Conservation (phyloP, 2,888 invertebrate genomes). For the Scaptomyza reducta region DNA sequence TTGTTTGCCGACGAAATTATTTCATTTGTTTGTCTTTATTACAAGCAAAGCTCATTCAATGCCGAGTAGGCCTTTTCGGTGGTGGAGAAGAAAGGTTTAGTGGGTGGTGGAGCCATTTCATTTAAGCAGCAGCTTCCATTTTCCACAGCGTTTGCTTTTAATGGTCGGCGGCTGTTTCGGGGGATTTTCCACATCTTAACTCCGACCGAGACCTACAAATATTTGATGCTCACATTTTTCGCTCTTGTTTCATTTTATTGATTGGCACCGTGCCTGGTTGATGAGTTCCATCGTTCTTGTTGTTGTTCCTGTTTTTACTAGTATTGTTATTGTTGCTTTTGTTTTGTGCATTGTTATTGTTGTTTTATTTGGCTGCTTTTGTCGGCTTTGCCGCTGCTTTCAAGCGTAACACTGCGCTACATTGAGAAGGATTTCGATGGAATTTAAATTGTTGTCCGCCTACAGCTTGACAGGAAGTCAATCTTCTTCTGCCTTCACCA, state of each 20-base stretch:
- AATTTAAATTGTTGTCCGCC: conserved; percentile 58
- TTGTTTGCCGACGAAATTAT: conserved; percentile 80
- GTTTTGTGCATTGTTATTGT: conserved; percentile 25
- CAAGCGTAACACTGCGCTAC: conserved; percentile 52
- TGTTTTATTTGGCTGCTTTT: conserved; percentile 29
- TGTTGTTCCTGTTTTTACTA: conserved; percentile 2
- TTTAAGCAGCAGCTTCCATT: conserved; percentile 49
- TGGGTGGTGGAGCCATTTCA: conserved; percentile 28
- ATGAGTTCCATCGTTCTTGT: conserved; percentile 46
- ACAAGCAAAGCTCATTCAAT: conserved; percentile 72
- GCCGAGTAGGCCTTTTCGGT: conserved; percentile 38
- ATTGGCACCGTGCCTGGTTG: conserved; percentile 73
- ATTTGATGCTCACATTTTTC: conserved; percentile 73
- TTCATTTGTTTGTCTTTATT: conserved; percentile 81
- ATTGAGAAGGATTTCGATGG: conserved; percentile 66
- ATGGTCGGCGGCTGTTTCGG: conserved; percentile 62
- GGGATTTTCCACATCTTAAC: conserved; percentile 80
- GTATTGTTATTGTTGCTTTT: conserved; percentile 27
- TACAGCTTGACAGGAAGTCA: conserved; percentile 29
- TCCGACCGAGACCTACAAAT: conserved; percentile 75
- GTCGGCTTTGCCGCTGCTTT: conserved; percentile 41
- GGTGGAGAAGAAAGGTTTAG: background rate
- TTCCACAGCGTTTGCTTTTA: conserved; percentile 78
- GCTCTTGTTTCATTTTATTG: conserved; percentile 70
- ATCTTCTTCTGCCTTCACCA: conserved; percentile 1